Conservation (phyloP, 2,797 vertebrate species). For the Euthynnus affinis region DNA sequence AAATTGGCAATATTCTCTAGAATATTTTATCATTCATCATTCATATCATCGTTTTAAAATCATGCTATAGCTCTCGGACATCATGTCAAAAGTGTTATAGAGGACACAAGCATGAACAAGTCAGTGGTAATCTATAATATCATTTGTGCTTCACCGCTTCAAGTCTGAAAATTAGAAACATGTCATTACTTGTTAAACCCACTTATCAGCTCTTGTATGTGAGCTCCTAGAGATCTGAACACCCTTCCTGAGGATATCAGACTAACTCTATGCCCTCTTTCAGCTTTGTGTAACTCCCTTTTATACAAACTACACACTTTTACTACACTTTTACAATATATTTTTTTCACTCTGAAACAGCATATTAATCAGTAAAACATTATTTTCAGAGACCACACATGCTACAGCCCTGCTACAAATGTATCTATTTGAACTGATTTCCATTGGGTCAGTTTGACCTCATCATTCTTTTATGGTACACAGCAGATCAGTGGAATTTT, state of each 20-base stretch:
- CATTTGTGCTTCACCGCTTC: slow-evolving; percentile 55
- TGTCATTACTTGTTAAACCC: slow-evolving; percentile 75
- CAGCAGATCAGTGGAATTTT: not conserved
- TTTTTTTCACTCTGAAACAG: slow-evolving; percentile 18
- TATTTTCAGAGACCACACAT: not conserved
- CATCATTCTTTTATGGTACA: not conserved
- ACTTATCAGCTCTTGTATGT: slow-evolving; percentile 54
- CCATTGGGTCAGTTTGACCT: not conserved
- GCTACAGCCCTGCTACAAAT: not conserved
- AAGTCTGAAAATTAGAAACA: slow-evolving; percentile 70
- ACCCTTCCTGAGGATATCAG: slow-evolving; percentile 53
- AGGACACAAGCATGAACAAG: slow-evolving; percentile 40
- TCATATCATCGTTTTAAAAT: slow-evolving; percentile 35
- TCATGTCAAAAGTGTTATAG: not conserved
- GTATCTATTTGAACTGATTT: not conserved
- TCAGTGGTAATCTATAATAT: slow-evolving; percentile 47
- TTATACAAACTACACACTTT: slow-evolving; percentile 8
- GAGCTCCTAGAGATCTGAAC: slow-evolving; percentile 51
- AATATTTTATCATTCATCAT: slow-evolving; percentile 1
- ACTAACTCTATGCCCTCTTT: slow-evolving; percentile 37
- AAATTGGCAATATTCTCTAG: not conserved
- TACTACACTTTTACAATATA: no score
- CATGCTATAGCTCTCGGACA: slow-evolving; percentile 21
- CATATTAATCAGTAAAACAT: not conserved
- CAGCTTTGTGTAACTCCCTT: slow-evolving; percentile 17